Evolutionary conservation across 2,888 invertebrate species (phyloP).

Genomic region (Agriopis aurantiaria): DNA sequence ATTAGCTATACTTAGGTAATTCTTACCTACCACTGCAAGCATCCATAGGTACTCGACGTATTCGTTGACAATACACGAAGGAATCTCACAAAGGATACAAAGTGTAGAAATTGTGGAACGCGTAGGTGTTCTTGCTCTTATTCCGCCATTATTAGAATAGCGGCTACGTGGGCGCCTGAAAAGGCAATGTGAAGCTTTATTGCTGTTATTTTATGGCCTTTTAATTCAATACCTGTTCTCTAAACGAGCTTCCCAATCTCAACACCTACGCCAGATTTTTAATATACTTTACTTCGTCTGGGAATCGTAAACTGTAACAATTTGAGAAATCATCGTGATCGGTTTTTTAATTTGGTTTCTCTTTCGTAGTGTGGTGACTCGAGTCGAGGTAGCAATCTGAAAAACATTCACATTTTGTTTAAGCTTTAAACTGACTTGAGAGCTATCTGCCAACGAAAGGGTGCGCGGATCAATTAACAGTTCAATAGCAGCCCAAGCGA

Average conservation of each 20-base stretch:
- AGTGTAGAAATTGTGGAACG: slow-evolving; percentile 54
- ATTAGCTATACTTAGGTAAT: too few species aligned
- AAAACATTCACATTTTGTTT: slow-evolving; percentile 32
- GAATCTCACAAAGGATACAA: slow-evolving; percentile 53
- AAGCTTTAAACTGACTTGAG: slow-evolving; percentile 27
- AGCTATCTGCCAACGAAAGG: slow-evolving; percentile 46
- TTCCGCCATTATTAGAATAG: slow-evolving; percentile 56
- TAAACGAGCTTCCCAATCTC: slow-evolving; percentile 37
- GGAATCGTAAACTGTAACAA: slow-evolving; percentile 33
- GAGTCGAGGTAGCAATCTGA: slow-evolving; percentile 33
- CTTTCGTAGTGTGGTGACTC: slow-evolving; percentile 34
- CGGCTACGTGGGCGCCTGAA: slow-evolving; percentile 57
- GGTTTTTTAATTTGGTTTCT: slow-evolving; percentile 44
- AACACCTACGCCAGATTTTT: slow-evolving; percentile 39
- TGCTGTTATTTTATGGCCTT: slow-evolving; percentile 47
- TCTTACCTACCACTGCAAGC: too few species aligned
- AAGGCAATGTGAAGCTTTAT: slow-evolving; percentile 53
- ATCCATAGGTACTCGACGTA: background rate
- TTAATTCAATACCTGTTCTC: slow-evolving; percentile 43
- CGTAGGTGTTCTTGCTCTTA: slow-evolving; percentile 53
- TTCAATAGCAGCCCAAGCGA: slow-evolving; percentile 62
- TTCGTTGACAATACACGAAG: slow-evolving; percentile 14
- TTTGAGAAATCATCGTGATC: slow-evolving; percentile 28
- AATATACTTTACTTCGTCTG: slow-evolving; percentile 33
- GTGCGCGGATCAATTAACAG: slow-evolving; percentile 65